phyloP scores from a whole-genome alignment of 2,113 vertebrate genomes.

The Pedetes capensis region DNA sequence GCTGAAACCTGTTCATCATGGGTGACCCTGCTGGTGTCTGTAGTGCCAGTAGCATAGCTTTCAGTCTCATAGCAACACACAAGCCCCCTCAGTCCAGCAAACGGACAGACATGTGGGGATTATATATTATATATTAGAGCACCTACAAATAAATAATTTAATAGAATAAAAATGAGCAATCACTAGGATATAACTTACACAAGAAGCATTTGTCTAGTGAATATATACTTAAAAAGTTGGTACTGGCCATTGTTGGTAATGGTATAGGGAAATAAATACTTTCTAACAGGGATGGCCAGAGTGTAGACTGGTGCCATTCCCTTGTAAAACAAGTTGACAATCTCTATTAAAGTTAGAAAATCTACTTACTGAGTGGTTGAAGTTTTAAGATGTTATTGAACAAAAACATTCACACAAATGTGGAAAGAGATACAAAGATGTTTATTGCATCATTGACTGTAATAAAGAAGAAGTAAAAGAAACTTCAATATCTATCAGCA shows the following conservation, averaged over 20 bases:
- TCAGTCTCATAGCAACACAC: too few species aligned
- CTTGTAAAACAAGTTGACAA: neutral
- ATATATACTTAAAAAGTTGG: too few species aligned
- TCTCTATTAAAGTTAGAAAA: neutral
- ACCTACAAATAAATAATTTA: constrained; percentile 8
- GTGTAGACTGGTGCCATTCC: neutral
- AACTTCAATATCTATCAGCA: neutral
- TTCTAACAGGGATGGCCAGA: neutral
- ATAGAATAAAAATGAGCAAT: neutral
- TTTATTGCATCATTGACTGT: neutral
- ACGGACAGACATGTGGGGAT: too few species aligned
- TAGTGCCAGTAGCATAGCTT: too few species aligned
- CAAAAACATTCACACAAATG: neutral
- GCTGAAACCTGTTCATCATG: too few species aligned
- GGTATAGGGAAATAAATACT: neutral
- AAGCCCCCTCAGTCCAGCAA: too few species aligned
- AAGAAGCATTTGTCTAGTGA: neutral
- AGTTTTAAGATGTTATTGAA: neutral
- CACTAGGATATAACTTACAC: neutral
- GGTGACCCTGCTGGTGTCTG: too few species aligned
- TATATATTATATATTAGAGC: neutral
- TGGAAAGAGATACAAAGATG: neutral
- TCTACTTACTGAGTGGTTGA: neutral
- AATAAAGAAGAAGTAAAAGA: neutral
- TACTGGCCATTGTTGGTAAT: neutral